Evolutionary conservation across 2,113 vertebrate species (phyloP).

Genomic region (Melanerpes formicivorus): DNA sequence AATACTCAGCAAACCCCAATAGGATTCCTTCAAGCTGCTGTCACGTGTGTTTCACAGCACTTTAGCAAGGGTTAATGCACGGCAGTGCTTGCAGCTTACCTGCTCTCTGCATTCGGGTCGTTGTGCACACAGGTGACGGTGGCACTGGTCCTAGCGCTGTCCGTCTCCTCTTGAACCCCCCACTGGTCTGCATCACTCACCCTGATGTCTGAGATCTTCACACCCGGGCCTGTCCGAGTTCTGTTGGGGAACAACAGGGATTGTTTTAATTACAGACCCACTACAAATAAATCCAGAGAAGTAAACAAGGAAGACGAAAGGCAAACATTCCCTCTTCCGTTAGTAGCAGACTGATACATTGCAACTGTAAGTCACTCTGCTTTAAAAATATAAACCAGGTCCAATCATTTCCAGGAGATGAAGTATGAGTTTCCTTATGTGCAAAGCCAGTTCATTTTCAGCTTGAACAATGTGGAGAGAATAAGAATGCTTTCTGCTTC

Average conservation of each 20-base stretch:
- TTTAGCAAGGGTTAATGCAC: accelerated
- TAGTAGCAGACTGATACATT: not conserved
- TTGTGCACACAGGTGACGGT: slow-evolving; percentile 85
- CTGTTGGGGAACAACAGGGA: slow-evolving; percentile 65
- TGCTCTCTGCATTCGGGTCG: slow-evolving; percentile 73
- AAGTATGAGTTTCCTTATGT: not conserved
- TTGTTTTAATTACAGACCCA: not conserved
- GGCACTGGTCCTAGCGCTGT: slow-evolving; percentile 74
- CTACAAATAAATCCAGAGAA: not conserved
- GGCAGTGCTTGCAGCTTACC: slow-evolving; percentile 68
- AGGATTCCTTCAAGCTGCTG: accelerated
- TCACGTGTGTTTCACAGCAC: accelerated
- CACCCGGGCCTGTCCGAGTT: slow-evolving; percentile 87
- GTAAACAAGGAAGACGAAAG: not conserved
- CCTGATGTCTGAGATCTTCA: slow-evolving; percentile 86
- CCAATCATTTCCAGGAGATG: not conserved
- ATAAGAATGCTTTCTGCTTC: slow-evolving; percentile 2
- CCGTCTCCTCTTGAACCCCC: slow-evolving; percentile 92
- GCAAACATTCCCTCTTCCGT: not conserved
- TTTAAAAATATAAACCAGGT: not conserved
- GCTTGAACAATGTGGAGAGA: not conserved
- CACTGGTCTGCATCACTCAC: slow-evolving; percentile 86
- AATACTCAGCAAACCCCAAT: not conserved
- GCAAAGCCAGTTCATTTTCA: not conserved
- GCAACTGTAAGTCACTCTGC: not conserved